Evolutionary conservation across 2,888 invertebrate genomes (phyloP).

Genomic region (Leucophenga maculata): DNA sequence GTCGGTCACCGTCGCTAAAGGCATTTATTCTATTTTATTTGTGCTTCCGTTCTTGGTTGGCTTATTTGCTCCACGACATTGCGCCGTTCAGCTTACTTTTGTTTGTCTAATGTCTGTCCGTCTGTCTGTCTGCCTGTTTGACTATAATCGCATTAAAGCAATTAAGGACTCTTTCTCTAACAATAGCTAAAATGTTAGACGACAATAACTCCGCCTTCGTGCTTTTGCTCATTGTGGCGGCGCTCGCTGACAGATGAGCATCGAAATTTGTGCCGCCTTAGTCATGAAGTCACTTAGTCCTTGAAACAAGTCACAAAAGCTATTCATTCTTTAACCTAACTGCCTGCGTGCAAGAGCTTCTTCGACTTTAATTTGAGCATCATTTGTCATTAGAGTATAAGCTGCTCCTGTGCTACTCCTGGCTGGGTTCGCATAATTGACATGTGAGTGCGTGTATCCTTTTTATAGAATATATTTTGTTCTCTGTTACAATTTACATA

Average conservation of each 20-base stretch:
- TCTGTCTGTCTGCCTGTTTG: conserved; percentile 47
- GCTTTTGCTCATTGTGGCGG: not conserved
- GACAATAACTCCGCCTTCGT: not conserved
- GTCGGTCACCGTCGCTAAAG: not conserved
- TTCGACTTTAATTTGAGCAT: conserved; percentile 4
- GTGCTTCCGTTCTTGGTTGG: conserved; percentile 23
- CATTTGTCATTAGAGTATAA: conserved; percentile 15
- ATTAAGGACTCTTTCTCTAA: conserved; percentile 50
- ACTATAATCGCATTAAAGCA: conserved; percentile 70
- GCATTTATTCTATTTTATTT: conserved; percentile 58
- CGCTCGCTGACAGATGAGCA: too few species aligned
- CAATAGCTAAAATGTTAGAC: too few species aligned
- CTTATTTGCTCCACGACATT: conserved; percentile 8
- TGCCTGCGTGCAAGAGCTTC: not conserved
- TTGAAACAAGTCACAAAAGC: not conserved
- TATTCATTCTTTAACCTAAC: not conserved
- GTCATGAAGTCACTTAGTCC: not conserved
- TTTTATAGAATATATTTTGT: too few species aligned
- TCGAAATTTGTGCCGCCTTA: not conserved
- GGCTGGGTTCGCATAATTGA: too few species aligned
- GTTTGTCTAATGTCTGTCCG: conserved; percentile 32
- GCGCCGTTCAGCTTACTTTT: conserved; percentile 25
- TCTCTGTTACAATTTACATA: not conserved
- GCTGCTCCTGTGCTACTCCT: not conserved
- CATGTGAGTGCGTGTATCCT: too few species aligned